These are phyloP conservation scores for Odontesthes bonariensis DNA, from an alignment of 2,113 vertebrate genomes.

Conservation along the genomic window DNA sequence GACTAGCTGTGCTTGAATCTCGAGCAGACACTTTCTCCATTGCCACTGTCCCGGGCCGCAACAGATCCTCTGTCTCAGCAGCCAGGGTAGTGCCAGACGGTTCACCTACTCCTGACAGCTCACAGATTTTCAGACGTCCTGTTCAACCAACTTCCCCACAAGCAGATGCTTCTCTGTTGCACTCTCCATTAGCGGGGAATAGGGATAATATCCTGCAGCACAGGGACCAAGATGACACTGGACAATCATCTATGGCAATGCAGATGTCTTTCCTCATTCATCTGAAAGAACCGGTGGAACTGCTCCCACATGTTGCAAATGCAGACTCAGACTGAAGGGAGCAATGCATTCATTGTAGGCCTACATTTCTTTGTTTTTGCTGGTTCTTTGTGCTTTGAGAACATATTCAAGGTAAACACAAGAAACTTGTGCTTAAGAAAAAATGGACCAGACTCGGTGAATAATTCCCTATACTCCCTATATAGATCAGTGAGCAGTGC, in stretches of 20 bases:
- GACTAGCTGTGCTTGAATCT: conserved; percentile 67
- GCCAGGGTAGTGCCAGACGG: conserved; percentile 24
- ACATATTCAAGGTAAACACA: too few relatives aligned
- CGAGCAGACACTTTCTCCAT: conserved; percentile 57
- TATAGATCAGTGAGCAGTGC: too few relatives aligned
- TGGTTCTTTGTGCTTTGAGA: background rate
- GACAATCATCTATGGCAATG: conserved; percentile 29
- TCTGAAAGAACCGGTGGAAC: conserved; percentile 68
- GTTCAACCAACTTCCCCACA: conserved; percentile 8
- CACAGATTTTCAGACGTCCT: conserved; percentile 10
- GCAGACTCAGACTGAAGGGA: conserved; percentile 57
- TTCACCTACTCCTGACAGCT: conserved; percentile 37
- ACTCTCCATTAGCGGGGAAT: conserved; percentile 12
- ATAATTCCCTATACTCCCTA: too few relatives aligned
- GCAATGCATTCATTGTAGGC: background rate
- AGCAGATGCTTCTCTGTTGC: conserved; percentile 16
- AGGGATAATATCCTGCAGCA: background rate
- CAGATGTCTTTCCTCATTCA: conserved; percentile 68
- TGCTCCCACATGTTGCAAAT: conserved; percentile 65
- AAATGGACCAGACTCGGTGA: too few relatives aligned
- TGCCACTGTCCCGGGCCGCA: conserved; percentile 50
- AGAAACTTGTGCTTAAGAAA: too few relatives aligned
- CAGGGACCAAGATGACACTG: conserved; percentile 1
- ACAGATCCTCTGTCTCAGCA: conserved; percentile 39
- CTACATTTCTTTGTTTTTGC: background rate